Evolutionary conservation across 2,888 invertebrate species (phyloP).

Genomic region (Acrobeloides nanus): DNA sequence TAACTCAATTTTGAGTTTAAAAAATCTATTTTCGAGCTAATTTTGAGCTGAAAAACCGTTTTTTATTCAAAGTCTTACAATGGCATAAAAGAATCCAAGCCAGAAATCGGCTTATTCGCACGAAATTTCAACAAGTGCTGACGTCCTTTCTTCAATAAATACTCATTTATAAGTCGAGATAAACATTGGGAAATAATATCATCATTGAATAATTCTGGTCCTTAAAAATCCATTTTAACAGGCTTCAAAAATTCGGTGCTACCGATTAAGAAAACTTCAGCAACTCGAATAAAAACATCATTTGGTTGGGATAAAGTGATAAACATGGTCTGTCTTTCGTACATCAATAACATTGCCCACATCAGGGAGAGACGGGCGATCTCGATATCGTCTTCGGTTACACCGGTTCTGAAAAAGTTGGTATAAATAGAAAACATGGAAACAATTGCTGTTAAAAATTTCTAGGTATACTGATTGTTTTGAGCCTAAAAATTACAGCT

Average conservation of each 20-base stretch:
- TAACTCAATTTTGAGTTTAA: neutral
- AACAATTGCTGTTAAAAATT: neutral
- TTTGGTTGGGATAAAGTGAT: constrained; percentile 23
- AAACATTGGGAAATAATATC: constrained; percentile 23
- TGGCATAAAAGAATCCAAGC: constrained; percentile 44
- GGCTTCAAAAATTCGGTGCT: neutral
- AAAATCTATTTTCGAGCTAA: constrained; percentile 2
- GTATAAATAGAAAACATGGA: neutral
- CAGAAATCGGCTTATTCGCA: constrained; percentile 30
- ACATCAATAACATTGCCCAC: constrained; percentile 37
- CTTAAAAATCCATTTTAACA: constrained; percentile 12
- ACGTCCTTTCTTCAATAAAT: constrained; percentile 22
- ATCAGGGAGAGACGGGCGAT: constrained; percentile 39
- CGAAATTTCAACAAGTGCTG: constrained; percentile 28
- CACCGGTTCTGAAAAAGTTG: too few relatives aligned
- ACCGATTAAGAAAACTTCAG: constrained; percentile 40
- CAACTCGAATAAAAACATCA: constrained; percentile 36
- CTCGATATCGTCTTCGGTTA: constrained; percentile 39
- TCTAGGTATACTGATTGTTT: too few relatives aligned
- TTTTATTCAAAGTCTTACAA: constrained; percentile 27
- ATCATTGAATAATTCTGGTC: constrained; percentile 32
- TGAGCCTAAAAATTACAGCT: too few relatives aligned
- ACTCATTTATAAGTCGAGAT: constrained; percentile 22
- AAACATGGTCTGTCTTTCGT: constrained; percentile 19
- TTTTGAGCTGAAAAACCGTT: neutral